Evolutionary conservation across 2,888 invertebrate genomes (phyloP).

Genomic region (Idaea dimidiata): DNA sequence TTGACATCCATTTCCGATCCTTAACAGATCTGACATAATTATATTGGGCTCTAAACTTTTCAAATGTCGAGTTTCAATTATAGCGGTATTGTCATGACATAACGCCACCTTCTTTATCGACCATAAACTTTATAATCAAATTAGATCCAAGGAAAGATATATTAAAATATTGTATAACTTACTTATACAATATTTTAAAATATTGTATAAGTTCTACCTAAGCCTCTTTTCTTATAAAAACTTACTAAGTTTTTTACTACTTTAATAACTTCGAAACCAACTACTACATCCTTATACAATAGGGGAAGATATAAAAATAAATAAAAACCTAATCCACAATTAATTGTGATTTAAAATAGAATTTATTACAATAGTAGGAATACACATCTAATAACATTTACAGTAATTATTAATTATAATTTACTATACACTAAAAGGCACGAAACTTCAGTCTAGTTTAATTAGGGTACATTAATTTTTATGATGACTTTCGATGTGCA

Average conservation of each 20-base stretch:
- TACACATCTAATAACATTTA: conserved; percentile 72
- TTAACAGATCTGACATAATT: background rate
- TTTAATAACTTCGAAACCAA: background rate
- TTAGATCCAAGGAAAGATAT: background rate
- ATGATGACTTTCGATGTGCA: conserved; percentile 63
- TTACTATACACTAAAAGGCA: conserved; percentile 20
- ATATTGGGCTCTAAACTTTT: background rate
- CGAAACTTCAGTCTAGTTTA: conserved; percentile 38
- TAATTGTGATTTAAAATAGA: conserved; percentile 19
- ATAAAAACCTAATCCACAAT: too few species aligned
- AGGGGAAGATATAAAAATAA: background rate
- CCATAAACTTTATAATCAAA: background rate
- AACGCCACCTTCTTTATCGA: background rate
- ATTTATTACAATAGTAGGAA: conserved; percentile 37
- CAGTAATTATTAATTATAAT: conserved; percentile 22
- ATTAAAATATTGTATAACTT: background rate
- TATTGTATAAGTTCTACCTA: background rate
- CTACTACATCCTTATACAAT: background rate
- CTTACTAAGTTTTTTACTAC: too few species aligned
- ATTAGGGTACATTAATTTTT: conserved; percentile 42
- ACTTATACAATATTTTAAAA: background rate
- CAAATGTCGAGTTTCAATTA: background rate
- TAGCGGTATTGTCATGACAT: background rate
- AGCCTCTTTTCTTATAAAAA: background rate
- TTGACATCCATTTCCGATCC: background rate